These are phyloP conservation scores for Synchiropus splendidus DNA, from an alignment of 2,113 vertebrate species.

Conservation along the genomic window DNA sequence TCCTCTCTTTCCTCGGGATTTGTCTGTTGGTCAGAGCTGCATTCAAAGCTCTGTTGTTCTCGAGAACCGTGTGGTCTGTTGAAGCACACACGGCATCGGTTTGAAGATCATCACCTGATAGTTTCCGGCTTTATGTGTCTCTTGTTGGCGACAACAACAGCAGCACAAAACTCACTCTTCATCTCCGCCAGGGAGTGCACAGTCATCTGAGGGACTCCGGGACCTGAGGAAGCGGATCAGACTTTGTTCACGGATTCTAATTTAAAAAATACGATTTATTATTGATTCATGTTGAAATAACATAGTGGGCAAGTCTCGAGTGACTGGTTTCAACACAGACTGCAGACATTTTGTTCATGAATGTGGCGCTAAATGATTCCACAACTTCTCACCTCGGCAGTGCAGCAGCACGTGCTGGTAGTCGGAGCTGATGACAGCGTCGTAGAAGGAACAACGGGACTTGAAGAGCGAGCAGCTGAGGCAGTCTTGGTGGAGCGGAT, in stretches of 20 bases:
- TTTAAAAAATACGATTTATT: no score
- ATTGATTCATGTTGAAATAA: no score
- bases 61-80: conserved; percentile 34
- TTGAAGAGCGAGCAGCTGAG: conserved; percentile 57
- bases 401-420: conserved; percentile 49
- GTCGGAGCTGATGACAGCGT: conserved; percentile 34
- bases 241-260: no score
- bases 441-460: conserved; percentile 47
- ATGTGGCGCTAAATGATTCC: no score
- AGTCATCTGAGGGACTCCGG: conserved; percentile 56
- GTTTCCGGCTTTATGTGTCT: no score
- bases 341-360: neutral
- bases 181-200: conserved; percentile 51
- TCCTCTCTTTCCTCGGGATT: conserved; percentile 43
- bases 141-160: no score
- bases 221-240: conserved; percentile 47
- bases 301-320: no score
- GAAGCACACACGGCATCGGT: neutral
- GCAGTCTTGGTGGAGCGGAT: conserved; percentile 46
- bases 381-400: conserved; percentile 57
- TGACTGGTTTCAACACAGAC: neutral
- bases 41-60: conserved; percentile 32
- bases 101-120: no score
- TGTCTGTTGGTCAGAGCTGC: conserved; percentile 34
- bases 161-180: conserved; percentile 43